Conservation (phyloP, 1,140 invertebrate species). For the Diachasmimorpha longicaudata region DNA sequence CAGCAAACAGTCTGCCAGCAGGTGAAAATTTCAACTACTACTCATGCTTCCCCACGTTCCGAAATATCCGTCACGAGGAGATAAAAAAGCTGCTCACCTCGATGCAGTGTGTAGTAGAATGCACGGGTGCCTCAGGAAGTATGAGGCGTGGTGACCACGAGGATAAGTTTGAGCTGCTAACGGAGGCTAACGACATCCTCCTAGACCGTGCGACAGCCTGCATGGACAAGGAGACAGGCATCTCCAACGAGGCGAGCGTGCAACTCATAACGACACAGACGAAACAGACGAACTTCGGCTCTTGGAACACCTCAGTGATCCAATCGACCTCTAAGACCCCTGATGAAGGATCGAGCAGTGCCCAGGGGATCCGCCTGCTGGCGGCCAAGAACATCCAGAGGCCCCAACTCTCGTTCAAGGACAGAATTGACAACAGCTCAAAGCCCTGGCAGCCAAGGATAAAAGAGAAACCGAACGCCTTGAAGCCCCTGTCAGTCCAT, state of each 20-base stretch:
- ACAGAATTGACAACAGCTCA: conserved; percentile 82
- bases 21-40: conserved; percentile 75
- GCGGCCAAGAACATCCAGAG: conserved; percentile 78
- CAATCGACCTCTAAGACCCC: neutral
- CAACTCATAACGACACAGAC: conserved; percentile 49
- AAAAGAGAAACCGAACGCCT: conserved; percentile 85
- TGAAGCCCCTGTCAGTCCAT: conserved; percentile 79
- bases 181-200: conserved; percentile 81
- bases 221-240: conserved; percentile 76
- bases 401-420: conserved; percentile 85
- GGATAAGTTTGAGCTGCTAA: conserved; percentile 76
- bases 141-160: conserved; percentile 68
- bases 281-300: conserved; percentile 53
- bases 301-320: conserved; percentile 63
- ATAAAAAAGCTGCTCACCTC: conserved; percentile 63
- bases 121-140: conserved; percentile 68
- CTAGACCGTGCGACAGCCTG: conserved; percentile 73
- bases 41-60: conserved; percentile 73
- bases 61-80: conserved; percentile 67
- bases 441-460: conserved; percentile 82
- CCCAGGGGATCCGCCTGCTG: conserved; percentile 67
- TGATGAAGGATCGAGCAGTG: neutral
- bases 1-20: conserved; percentile 72
- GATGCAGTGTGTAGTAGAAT: conserved; percentile 67
- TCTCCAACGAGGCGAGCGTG: conserved; percentile 64